phyloP scores from a whole-genome alignment of 1,140 invertebrate species.

The Drosophila lacertosa region DNA sequence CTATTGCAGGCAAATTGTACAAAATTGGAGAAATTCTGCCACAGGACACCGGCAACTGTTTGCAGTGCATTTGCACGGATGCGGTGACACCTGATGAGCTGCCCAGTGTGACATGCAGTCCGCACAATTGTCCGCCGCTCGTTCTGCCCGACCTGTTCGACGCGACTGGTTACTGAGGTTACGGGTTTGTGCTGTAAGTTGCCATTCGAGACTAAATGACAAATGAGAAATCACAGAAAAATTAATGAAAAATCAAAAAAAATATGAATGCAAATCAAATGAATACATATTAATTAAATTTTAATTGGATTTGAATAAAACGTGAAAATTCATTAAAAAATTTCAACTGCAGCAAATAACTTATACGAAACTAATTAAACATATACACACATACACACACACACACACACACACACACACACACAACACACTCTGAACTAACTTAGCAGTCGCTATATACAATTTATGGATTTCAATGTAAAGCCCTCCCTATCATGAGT shows the following conservation, averaged over 20 bases:
- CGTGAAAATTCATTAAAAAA: slow-evolving; percentile 17
- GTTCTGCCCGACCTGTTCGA: slow-evolving; percentile 82
- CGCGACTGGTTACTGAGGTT: slow-evolving; percentile 83
- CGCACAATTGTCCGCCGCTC: slow-evolving; percentile 86
- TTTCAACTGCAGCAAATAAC: slow-evolving; percentile 38
- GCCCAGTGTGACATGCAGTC: slow-evolving; percentile 88
- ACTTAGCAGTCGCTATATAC: slow-evolving; percentile 56
- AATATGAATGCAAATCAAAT: slow-evolving; percentile 8
- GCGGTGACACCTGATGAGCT: slow-evolving; percentile 84
- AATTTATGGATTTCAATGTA: slow-evolving; percentile 80
- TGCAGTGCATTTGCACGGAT: slow-evolving; percentile 87
- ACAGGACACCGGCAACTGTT: slow-evolving; percentile 88
- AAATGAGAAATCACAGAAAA: slow-evolving; percentile 6
- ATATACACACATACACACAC: background rate
- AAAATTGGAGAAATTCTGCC: slow-evolving; percentile 87
- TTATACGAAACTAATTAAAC: slow-evolving; percentile 36
- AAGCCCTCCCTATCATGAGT: slow-evolving; percentile 76
- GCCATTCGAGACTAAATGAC: background rate
- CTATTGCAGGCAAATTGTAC: slow-evolving; percentile 86
- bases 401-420: slow-evolving; percentile 1
- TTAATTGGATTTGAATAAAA: slow-evolving; percentile 32
- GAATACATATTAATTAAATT: slow-evolving; percentile 33
- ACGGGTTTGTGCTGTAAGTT: slow-evolving; percentile 77
- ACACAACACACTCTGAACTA: slow-evolving; percentile 47
- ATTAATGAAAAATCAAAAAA: background rate